A percentile compares a stretch with the other conserved stretches of the same genome.
These are phyloP conservation scores for Drosophila sturtevanti DNA, from an alignment of 1,140 invertebrate genomes.

Conservation along the genomic window DNA sequence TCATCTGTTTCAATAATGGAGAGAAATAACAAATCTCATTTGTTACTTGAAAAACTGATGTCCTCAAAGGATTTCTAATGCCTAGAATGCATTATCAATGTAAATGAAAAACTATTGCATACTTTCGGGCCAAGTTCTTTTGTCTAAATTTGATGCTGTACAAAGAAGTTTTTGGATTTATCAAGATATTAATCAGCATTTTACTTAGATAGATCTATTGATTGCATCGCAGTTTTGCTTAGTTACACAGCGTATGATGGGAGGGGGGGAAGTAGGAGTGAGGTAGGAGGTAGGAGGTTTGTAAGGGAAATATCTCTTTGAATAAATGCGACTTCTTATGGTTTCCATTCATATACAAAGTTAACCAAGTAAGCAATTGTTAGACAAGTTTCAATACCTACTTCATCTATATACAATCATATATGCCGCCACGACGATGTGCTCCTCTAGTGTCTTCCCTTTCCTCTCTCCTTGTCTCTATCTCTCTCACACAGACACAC, in stretches of 20 bases:
- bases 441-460: background rate
- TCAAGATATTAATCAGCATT: background rate
- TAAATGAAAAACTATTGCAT: background rate
- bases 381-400: constrained; percentile 4
- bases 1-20: background rate
- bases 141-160: background rate
- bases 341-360: constrained; percentile 13
- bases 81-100: too few species aligned
- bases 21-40: too few species aligned
- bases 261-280: too few species aligned
- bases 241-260: too few species aligned
- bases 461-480: background rate
- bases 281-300: too few species aligned
- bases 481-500: too few species aligned
- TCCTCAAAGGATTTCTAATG: background rate
- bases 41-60: background rate
- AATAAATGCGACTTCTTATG: constrained; percentile 11
- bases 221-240: background rate
- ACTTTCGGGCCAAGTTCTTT: background rate
- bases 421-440: background rate
- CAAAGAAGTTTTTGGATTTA: background rate
- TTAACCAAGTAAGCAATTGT: constrained; percentile 2
- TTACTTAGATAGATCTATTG: too few species aligned
- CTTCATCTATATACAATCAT: background rate
- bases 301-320: background rate